Evolutionary conservation across 2,113 vertebrate genomes (phyloP), one percentile per base, ranked within the genome.

Genomic region (Microtus pennsylvanicus): DNA sequence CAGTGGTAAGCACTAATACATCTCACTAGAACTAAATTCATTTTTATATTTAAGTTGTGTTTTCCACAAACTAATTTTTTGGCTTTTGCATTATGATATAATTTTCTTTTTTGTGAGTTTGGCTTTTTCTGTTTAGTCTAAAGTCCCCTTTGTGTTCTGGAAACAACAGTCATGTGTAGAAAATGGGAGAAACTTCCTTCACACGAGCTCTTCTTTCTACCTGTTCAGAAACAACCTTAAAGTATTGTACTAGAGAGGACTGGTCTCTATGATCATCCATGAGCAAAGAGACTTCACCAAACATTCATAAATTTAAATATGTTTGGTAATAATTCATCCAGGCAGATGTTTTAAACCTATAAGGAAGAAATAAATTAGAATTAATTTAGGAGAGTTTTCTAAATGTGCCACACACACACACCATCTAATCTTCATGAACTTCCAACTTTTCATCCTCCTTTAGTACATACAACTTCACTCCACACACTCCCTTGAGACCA

Each of bases 31-130:
- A 42, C 21, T 55, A 92, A 77, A 91, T 89, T 82, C 1, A 91
- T 93, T 89, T n/a, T 95, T 65, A 35, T 6, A 78, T 69, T 65
- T 95, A 90, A 58, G 52, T 38, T 93, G 19, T 67, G 26, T 67
- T 30, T 94, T 87, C 47, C 78, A 75, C 0, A 1, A 65, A 87
- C 67, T 30, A 83, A 11, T 13, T 83, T 92, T 45, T 0, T 35
- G 3, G 5, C 22, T 91, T 63, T 61, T 2, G 12, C 12, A 11
- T 24, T 13, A 67, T 0, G 6, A 16, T 10, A 8, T 77, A 61
- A 47, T n/a, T 70, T 67, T 14, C 30, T 42, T 78, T 45, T 83
- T 72, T 72, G 33, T 80, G 8, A 58, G 5, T 58, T 89, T 63
- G 30, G 4, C n/a, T 42, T 47, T 3, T 12, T 67, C 58, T 63